These are phyloP conservation scores for Theropithecus gelada DNA, from an alignment of 2,113 vertebrate genomes.

Conservation along the genomic window DNA sequence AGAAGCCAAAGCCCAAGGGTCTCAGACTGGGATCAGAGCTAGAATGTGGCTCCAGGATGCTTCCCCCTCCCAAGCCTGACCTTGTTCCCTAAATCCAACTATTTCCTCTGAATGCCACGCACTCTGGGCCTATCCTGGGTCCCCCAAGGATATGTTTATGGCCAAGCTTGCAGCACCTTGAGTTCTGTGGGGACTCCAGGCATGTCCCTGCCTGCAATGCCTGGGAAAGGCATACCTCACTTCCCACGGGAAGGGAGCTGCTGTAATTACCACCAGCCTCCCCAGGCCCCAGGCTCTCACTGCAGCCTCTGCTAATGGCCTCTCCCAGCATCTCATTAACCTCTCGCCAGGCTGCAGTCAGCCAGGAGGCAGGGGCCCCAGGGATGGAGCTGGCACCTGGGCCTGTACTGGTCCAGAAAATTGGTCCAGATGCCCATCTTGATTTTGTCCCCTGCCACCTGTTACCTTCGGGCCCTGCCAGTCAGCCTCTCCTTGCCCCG, in stretches of 20 bases:
- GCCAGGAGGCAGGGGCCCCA: background rate
- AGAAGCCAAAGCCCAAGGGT: background rate
- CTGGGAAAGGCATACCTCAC: constrained; percentile 64
- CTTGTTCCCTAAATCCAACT: background rate
- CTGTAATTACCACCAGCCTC: constrained; percentile 63
- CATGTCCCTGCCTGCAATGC: constrained; percentile 39
- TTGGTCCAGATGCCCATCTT: background rate
- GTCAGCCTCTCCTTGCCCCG: constrained; percentile 96
- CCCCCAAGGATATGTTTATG: constrained; percentile 62
- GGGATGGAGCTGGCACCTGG: background rate
- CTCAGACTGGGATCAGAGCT: background rate
- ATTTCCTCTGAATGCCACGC: background rate
- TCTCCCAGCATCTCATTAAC: constrained; percentile 67
- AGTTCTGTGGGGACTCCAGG: constrained; percentile 44
- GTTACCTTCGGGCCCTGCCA: constrained; percentile 95
- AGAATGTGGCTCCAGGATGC: background rate
- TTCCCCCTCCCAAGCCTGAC: background rate
- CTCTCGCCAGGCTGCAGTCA: constrained; percentile 17
- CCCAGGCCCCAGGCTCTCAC: constrained; percentile 40
- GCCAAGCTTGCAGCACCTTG: background rate
- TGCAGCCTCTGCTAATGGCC: constrained; percentile 12
- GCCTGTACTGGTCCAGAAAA: background rate
- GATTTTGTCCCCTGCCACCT: background rate
- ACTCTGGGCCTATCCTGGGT: background rate
- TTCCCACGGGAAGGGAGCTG: constrained; percentile 25